Conservation (phyloP, 2,797 vertebrate genomes). For the Acanthurus lineatus region DNA sequence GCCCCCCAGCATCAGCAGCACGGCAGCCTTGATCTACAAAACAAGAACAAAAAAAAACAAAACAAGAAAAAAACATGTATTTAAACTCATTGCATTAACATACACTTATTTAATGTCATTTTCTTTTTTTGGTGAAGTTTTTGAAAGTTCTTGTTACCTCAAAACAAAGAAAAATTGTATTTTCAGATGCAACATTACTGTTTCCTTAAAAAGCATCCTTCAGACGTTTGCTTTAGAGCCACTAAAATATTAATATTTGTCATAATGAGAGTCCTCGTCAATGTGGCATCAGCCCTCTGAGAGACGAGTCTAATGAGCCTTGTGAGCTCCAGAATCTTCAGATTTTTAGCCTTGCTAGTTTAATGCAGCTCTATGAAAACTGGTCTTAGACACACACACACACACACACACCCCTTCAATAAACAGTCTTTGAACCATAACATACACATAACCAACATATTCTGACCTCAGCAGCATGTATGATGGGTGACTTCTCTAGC, state of each 20-base stretch:
- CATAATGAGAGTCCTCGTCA: neutral
- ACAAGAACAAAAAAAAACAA: constrained; percentile 24
- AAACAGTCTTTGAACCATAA: neutral
- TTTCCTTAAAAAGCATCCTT: too few relatives aligned
- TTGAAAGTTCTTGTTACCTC: too few relatives aligned
- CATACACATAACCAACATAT: neutral
- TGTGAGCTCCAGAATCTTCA: neutral
- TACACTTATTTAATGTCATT: neutral
- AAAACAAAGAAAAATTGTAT: neutral
- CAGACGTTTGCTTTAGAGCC: too few relatives aligned
- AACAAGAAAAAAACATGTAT: neutral
- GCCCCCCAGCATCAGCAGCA: constrained; percentile 88
- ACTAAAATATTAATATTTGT: neutral
- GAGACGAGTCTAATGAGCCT: neutral
- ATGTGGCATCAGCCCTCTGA: neutral
- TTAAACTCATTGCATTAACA: neutral
- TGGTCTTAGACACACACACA: neutral
- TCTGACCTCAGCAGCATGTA: constrained; percentile 83
- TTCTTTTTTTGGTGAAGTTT: neutral
- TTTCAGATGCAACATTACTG: too few relatives aligned
- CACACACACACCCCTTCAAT: neutral
- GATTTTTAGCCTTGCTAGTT: neutral
- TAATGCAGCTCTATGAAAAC: neutral
- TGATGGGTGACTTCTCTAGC: constrained; percentile 88
- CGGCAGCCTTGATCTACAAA: constrained; percentile 84